These are phyloP conservation scores for Scrobipalpa costella DNA, from an alignment of 2,888 invertebrate genomes.

Conservation along the genomic window DNA sequence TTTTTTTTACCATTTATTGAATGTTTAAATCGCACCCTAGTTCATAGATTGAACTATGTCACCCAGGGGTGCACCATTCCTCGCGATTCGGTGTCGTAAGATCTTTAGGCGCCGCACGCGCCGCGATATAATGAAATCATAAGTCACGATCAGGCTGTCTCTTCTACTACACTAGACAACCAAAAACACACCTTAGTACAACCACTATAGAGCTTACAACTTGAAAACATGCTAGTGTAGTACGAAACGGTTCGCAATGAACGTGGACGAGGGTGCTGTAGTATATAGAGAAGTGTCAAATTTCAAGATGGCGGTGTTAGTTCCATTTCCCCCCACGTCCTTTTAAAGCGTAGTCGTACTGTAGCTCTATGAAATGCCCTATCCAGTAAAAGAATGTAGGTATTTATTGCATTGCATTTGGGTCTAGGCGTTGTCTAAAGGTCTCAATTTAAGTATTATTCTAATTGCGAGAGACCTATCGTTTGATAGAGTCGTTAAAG, in stretches of 20 bases:
- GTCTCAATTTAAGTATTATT: conserved; percentile 8
- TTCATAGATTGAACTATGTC: conserved; percentile 9
- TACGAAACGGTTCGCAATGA: no score
- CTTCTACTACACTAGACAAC: conserved; percentile 36
- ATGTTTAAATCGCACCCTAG: conserved; percentile 21
- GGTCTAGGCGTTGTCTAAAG: conserved; percentile 23
- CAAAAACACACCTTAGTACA: conserved; percentile 18
- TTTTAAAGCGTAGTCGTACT: no score
- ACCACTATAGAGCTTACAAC: neutral
- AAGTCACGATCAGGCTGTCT: conserved; percentile 61
- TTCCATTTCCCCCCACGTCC: no score
- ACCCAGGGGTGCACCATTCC: conserved; percentile 37
- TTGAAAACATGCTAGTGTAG: no score
- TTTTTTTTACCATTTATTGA: no score
- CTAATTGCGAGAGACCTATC: conserved; percentile 16
- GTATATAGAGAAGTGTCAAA: no score
- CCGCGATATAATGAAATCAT: conserved; percentile 59
- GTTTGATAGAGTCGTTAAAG: conserved; percentile 11
- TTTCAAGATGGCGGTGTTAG: no score
- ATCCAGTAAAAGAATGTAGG: conserved; percentile 28
- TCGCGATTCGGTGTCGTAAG: conserved; percentile 43
- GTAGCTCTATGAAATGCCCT: conserved; percentile 26
- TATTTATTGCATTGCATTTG: conserved; percentile 20
- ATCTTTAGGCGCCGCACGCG: conserved; percentile 52
- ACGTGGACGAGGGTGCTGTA: no score